phyloP scores from a whole-genome alignment of 2,888 invertebrate species.

The Bedellia somnulentella region DNA sequence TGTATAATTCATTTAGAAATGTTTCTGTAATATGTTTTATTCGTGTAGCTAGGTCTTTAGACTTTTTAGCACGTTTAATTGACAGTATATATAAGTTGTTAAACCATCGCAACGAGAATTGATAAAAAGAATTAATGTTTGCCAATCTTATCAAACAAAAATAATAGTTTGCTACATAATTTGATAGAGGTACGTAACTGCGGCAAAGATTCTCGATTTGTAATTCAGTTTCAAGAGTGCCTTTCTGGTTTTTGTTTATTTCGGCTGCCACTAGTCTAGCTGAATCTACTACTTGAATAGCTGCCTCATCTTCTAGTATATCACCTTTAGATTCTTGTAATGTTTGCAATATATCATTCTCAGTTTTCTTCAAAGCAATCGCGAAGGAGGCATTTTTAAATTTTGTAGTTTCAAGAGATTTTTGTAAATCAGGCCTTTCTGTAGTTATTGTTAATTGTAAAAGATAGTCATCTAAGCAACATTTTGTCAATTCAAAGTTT shows the following conservation, averaged over 20 bases:
- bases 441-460: constrained; percentile 83
- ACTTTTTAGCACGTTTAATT: constrained; percentile 73
- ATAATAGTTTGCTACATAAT: constrained; percentile 78
- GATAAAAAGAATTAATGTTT: constrained; percentile 87
- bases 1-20: constrained; percentile 79
- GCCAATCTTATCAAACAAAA: constrained; percentile 82
- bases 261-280: constrained; percentile 81
- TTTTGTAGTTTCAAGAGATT: constrained; percentile 76
- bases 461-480: constrained; percentile 82
- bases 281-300: constrained; percentile 84
- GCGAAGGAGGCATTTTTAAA: constrained; percentile 79
- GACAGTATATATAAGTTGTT: constrained; percentile 78
- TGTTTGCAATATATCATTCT: constrained; percentile 85
- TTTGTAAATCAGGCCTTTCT: constrained; percentile 82
- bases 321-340: constrained; percentile 82
- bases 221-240: constrained; percentile 74
- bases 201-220: constrained; percentile 76
- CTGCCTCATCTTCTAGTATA: constrained; percentile 88
- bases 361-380: constrained; percentile 79
- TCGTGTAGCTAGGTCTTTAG: constrained; percentile 70
- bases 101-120: constrained; percentile 85
- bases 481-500: constrained; percentile 81
- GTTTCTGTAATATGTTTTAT: constrained; percentile 71
- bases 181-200: constrained; percentile 76
- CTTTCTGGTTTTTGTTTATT: constrained; percentile 80